phyloP scores from a whole-genome alignment of 37 sponge, comb jelly and placozoan species.

The Cliona cf. orientalis region DNA sequence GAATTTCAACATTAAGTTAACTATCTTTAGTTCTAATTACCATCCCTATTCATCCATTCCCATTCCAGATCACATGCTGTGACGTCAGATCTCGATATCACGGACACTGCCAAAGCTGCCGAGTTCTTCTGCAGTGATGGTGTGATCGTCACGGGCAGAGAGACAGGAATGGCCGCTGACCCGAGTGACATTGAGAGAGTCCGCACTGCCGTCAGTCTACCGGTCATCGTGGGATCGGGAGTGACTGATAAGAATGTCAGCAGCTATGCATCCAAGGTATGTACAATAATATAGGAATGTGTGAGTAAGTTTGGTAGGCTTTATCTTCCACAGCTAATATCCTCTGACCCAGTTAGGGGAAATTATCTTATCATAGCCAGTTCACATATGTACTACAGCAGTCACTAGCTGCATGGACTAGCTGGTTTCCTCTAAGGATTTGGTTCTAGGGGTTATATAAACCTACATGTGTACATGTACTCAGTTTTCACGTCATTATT shows the following conservation, averaged over 20 bases:
- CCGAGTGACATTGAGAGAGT: conserved; percentile 37
- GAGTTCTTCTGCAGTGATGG: conserved; percentile 91
- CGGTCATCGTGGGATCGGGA: conserved; percentile 89
- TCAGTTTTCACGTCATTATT: too few relatives aligned
- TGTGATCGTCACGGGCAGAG: conserved; percentile 76
- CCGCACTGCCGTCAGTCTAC: conserved; percentile 29
- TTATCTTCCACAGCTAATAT: too few relatives aligned
- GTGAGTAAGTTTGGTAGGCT: too few relatives aligned
- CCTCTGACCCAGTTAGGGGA: too few relatives aligned
- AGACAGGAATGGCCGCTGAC: conserved; percentile 72
- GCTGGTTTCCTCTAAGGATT: too few relatives aligned
- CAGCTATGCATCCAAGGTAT: conserved; percentile 14
- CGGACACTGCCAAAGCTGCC: conserved; percentile 80
- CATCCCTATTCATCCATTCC: not conserved
- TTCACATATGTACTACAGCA: too few relatives aligned
- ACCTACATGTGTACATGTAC: too few relatives aligned
- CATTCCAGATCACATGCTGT: conserved; percentile 83
- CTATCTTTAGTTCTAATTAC: not conserved
- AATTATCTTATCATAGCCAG: too few relatives aligned
- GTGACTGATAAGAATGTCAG: conserved; percentile 75
- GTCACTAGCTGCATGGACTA: too few relatives aligned
- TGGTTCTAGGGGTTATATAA: too few relatives aligned
- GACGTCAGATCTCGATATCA: conserved; percentile 70
- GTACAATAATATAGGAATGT: too few relatives aligned
- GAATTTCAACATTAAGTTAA: too few relatives aligned